Evolutionary conservation across 2,888 invertebrate genomes (phyloP), one percentile per base, ranked within the genome.

Genomic region (Pammene aurita): DNA sequence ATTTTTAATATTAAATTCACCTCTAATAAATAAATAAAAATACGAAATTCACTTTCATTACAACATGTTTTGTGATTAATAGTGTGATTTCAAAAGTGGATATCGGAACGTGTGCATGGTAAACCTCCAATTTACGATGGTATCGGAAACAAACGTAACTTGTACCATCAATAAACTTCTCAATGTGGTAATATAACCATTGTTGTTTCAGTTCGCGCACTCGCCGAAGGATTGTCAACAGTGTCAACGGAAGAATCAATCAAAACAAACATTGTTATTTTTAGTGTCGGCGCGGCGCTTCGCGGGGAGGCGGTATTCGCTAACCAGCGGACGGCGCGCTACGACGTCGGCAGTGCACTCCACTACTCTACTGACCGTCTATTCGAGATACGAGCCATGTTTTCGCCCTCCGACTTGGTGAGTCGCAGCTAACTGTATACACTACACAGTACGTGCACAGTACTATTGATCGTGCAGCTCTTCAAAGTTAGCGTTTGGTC

Each of bases 231-330:
- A 55, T 65, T n/a, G n/a, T n/a, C n/a, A n/a, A n/a, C n/a, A n/a
- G n/a, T 65, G 69, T 71, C 73, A 73, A 71, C 75, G 75, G 76
- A 77, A 74, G 66, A 68, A 63, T 60, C 72, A 73, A 72, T 70
- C 62, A 65, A 63, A 72, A 71, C 64, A 68, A 80, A 77, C 75
- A 72, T 65, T 72, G 73, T 73, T 76, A 76, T 75, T 75, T 76
- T 72, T 75, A 71, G 72, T 67, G 63, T 63, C n/a, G n/a, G n/a
- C n/a, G n/a, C 54, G 67, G 66, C 62, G 70, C 64, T 71, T 73
- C 67, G 75, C 72, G 72, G 73, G 71, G 72, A 73, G 62, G 63
- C 68, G 71, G 62, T 70, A 67, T 58, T 66, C 62, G 67, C 42
- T 50, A 50, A 42, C 38, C 48, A 56, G 67, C 56, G 41, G 42